Evolutionary conservation across 2,113 vertebrate species (phyloP).

Genomic region (Harpagus bidentatus): DNA sequence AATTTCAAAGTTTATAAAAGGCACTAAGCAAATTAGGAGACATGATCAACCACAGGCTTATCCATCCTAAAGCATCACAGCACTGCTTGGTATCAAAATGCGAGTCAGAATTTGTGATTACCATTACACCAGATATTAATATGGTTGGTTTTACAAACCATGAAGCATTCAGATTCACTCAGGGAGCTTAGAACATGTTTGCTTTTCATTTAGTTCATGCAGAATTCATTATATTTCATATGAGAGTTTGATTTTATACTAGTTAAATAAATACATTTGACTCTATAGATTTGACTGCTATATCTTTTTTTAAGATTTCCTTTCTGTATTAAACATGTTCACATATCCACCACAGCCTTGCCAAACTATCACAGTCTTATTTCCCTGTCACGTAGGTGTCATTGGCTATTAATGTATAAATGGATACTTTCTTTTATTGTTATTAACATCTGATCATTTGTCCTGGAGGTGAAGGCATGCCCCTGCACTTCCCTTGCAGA

Average conservation of each 20-base stretch:
- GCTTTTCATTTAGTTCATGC: background rate
- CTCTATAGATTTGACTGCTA: background rate
- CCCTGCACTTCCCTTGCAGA: background rate
- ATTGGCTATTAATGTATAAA: background rate
- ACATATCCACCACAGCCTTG: background rate
- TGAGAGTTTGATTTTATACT: background rate
- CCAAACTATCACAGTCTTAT: background rate
- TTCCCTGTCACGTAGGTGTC: background rate
- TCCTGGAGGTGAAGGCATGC: background rate
- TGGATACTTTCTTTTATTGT: background rate
- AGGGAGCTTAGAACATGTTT: background rate
- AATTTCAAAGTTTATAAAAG: background rate
- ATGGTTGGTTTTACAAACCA: background rate
- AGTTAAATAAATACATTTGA: background rate
- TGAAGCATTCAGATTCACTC: background rate
- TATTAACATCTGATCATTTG: background rate
- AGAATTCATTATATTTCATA: background rate
- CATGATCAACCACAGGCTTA: background rate
- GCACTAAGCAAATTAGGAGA: background rate
- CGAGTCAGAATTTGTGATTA: background rate
- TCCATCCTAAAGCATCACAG: background rate
- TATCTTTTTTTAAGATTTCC: background rate
- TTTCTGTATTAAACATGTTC: background rate
- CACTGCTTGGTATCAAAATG: background rate
- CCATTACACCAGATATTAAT: background rate